These are phyloP conservation scores for Cercopithecus mona DNA, from an alignment of 2,113 vertebrate genomes.

Conservation along the genomic window DNA sequence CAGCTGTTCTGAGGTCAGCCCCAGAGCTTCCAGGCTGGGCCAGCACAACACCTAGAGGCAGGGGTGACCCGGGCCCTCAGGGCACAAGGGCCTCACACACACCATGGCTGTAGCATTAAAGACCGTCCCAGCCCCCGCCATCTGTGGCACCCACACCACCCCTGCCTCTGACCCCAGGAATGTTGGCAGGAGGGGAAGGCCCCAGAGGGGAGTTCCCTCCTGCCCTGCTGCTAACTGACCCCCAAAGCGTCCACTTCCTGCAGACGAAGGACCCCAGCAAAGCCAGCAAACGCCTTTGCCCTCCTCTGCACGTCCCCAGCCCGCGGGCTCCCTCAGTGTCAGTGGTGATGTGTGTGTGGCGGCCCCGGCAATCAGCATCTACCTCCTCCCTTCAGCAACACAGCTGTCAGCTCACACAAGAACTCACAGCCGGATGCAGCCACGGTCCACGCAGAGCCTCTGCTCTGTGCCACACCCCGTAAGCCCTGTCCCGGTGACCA, in stretches of 20 bases:
- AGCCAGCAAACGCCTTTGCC: fast-evolving
- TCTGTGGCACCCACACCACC: background rate
- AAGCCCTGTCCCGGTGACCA: background rate
- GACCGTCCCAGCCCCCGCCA: too few relatives aligned
- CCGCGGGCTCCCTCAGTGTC: too few relatives aligned
- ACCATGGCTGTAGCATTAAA: background rate
- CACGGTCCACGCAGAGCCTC: background rate
- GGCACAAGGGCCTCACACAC: too few relatives aligned
- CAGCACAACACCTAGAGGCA: too few relatives aligned
- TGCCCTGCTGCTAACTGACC: background rate
- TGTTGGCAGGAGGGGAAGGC: background rate
- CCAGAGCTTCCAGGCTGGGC: background rate
- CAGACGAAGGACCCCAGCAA: too few relatives aligned
- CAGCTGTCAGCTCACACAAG: background rate
- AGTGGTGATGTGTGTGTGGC: too few relatives aligned
- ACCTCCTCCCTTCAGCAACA: background rate
- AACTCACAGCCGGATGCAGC: fast-evolving
- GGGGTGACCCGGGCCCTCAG: too few relatives aligned
- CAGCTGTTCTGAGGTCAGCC: background rate
- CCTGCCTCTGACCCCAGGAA: background rate
- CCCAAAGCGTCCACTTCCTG: too few relatives aligned
- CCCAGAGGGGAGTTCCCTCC: too few relatives aligned
- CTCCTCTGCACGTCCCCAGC: too few relatives aligned
- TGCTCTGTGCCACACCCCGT: too few relatives aligned
- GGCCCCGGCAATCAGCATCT: fast-evolving